Base-by-base conservation (phyloP, 1,140 invertebrate species). In the Scaptomyza hsui region DNA sequence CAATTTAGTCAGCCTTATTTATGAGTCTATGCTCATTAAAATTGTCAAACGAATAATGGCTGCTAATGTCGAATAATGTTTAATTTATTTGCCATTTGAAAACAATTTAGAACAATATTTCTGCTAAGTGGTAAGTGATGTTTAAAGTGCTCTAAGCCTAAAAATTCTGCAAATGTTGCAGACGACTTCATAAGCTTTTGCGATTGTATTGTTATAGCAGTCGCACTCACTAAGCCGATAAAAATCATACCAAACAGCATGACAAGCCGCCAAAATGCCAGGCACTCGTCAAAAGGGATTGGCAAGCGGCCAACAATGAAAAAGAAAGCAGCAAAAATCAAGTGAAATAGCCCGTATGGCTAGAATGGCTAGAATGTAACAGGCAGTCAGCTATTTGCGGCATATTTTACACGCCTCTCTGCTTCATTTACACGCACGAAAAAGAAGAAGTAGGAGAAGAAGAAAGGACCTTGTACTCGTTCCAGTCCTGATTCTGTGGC, bases 351-450 rank as follows among this genome's bases (percentile, higher is more conserved):
- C 48, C 21, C 15, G 7, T 56, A 71, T 53, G 47, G 32, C 16
- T 69, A 18, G 45, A 63, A 71, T 53, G 47, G 32, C 16, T 69
- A 18, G 45, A 62, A 71, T 75, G 60, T 60, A 59, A 42, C 57
- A 56, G 63, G 63, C 57, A 68, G 65, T 57, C 69, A 78, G 81
- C 81, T 77, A 72, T 88, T 86, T 88, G 81, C 48, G 82, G 78
- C 82, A 86, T 88, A 86, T 86, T 85, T 86, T 86, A 75, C 70
- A 78, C 82, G 81, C 81, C 68, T 61, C 65, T 65, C 73, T 71
- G 71, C 74, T 75, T 77, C 81, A 75, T 74, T 85, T 86, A 86
- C 81, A 81, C 70, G 77, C 82, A 86, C 82, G 73, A 81, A 37
- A n/a, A 4, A n/a, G 7, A 9, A 9, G 7, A 44, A 48, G 47